Evolutionary conservation across 1,140 invertebrate genomes (phyloP).

Genomic region (Acromyrmex charruanus): DNA sequence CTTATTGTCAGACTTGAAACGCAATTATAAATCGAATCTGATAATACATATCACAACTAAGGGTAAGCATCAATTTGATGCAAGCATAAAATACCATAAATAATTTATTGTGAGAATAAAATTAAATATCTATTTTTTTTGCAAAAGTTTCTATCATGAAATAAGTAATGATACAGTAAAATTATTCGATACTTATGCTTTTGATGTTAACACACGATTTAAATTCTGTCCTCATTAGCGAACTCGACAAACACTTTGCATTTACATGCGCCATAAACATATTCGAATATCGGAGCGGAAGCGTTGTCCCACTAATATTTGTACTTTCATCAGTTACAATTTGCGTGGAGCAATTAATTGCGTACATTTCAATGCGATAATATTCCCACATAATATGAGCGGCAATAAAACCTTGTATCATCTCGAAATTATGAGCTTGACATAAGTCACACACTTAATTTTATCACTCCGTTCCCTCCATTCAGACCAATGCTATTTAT

Average conservation of each 20-base stretch:
- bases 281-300: constrained; percentile 46
- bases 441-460: neutral
- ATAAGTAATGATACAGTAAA: neutral
- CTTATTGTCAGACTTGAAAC: too few species aligned
- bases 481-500: neutral
- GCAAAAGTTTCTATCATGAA: neutral
- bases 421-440: neutral
- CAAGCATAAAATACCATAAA: too few species aligned
- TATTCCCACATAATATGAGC: constrained; percentile 8
- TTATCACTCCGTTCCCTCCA: neutral
- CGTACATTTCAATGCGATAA: constrained; percentile 34
- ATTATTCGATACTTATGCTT: constrained; percentile 21
- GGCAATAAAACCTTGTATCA: neutral
- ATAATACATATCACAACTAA: too few species aligned
- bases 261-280: constrained; percentile 50
- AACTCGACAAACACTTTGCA: constrained; percentile 24
- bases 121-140: neutral
- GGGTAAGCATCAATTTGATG: too few species aligned
- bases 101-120: neutral
- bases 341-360: constrained; percentile 47
- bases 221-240: constrained; percentile 44
- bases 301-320: constrained; percentile 24
- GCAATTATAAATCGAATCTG: too few species aligned
- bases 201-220: constrained; percentile 36
- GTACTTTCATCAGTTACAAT: constrained; percentile 41